A percentile compares a stretch with the other conserved stretches of the same genome.
Evolutionary conservation across 2,113 vertebrate genomes (phyloP).

Genomic region (Amblyopsis rosae): DNA sequence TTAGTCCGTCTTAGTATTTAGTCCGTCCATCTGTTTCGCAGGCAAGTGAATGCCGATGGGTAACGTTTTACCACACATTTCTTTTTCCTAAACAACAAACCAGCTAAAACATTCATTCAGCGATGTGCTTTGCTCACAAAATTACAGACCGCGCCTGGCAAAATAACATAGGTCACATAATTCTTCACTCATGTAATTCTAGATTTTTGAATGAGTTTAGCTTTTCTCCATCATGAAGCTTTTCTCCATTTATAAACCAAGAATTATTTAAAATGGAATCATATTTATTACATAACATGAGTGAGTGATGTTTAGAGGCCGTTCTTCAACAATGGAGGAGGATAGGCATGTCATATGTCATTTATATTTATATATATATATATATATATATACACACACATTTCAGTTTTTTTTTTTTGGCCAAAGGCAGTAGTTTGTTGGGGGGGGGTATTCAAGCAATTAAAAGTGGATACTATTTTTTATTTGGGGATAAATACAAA

Average conservation of each 20-base stretch:
- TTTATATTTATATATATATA: not conserved
- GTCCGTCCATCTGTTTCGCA: not conserved
- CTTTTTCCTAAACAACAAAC: no score
- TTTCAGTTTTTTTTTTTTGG: constrained; percentile 1
- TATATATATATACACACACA: no score
- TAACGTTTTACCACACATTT: not conserved
- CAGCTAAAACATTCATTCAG: no score
- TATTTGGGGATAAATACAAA: no score
- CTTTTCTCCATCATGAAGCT: not conserved
- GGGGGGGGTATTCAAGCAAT: no score
- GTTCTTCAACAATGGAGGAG: no score
- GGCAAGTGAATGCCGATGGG: not conserved
- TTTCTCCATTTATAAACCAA: constrained; percentile 5
- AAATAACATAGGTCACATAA: no score
- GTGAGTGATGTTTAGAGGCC: not conserved
- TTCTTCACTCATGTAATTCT: not conserved
- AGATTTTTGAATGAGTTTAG: not conserved
- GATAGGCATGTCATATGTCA: no score
- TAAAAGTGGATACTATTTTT: no score
- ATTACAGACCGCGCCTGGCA: not conserved
- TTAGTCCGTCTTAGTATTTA: not conserved
- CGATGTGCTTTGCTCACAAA: no score
- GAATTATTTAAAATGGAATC: constrained; percentile 50
- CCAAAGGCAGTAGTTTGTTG: no score
- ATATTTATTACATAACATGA: constrained; percentile 48